Evolutionary conservation across 2,888 invertebrate genomes (phyloP), one percentile per base, ranked within the genome.

Genomic region (Branchipolynoe longqiensis): DNA sequence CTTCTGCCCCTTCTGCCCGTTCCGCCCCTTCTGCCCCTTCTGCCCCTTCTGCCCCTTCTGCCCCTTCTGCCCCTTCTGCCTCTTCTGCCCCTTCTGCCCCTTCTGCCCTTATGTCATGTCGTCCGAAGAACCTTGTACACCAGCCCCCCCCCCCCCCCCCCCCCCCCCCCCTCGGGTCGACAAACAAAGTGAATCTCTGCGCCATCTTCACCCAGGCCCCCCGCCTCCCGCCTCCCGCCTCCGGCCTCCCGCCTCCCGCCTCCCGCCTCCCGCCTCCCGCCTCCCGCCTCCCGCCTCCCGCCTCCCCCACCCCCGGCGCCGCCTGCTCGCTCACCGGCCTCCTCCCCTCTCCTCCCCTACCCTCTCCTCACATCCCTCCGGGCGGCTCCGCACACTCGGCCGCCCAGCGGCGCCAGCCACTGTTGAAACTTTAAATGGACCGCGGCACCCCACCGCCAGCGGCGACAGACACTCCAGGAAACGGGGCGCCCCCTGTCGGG

Each of bases 381-480:
- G n/a, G 4, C 4, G 58, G n/a, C 58, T 25, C 14, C 8, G 14
- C 8, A 4, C 62, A 62, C 62, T 62, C 1, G 28, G 6, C 1
- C 6, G 3, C 1, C 31, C 6, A 4, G 28, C 14, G 1, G 4
- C 58, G 58, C 4, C 8, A 18, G 58, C n/a, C 4, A 58, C 14
- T 58, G 58, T n/a, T 58, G 58, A 58, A 58, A 58, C 14, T 58
- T 58, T 58, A 58, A 58, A 58, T 58, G 58, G 58, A 58, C 25
- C n/a, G 8, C 8, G 58, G n/a, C 4, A 4, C 4, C n/a, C 14
- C 14, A 4, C n/a, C 4, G 58, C 58, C 58, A n/a, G 58, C 14
- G 58, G 58, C 58, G n/a, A 58, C 58, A 58, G n/a, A 25, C 58
- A 58, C 58, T 58, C 58, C 4, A 25, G 4, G 8, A 25, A 48